Conservation (phyloP, 2,797 vertebrate genomes). For the Smutsia gigantea region DNA sequence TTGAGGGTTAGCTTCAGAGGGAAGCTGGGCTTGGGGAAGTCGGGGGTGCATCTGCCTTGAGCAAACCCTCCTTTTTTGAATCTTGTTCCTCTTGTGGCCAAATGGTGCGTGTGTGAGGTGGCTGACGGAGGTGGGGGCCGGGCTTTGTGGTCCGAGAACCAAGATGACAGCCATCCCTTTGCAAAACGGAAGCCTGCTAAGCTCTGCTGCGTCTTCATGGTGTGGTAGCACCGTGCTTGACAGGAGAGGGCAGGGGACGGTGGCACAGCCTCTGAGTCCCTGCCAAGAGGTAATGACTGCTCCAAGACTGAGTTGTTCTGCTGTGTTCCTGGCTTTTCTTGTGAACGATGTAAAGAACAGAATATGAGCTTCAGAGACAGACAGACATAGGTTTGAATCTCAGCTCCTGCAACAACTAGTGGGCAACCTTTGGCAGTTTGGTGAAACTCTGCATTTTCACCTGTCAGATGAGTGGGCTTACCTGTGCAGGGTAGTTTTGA, state of each 20-base stretch:
- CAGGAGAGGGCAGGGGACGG: no score
- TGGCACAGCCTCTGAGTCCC: not conserved
- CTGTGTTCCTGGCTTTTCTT: not conserved
- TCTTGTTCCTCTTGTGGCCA: not conserved
- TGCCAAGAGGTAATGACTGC: not conserved
- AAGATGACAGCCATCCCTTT: not conserved
- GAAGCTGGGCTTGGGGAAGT: not conserved
- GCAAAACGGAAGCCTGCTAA: not conserved
- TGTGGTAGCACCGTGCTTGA: rapidly evolving
- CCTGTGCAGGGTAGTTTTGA: not conserved
- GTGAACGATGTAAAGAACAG: not conserved
- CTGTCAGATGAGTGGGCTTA: not conserved
- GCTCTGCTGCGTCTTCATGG: not conserved
- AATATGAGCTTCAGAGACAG: not conserved
- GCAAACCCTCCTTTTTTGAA: not conserved
- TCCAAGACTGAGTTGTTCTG: not conserved
- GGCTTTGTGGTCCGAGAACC: not conserved
- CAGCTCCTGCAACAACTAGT: rapidly evolving
- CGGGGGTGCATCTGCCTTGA: not conserved
- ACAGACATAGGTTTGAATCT: not conserved
- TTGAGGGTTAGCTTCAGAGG: not conserved
- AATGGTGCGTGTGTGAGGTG: not conserved
- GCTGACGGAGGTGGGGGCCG: not conserved
- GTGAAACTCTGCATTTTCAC: not conserved
- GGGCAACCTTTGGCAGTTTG: not conserved